phyloP scores from a whole-genome alignment of 2,888 invertebrate genomes.

The Proisotoma minuta region DNA sequence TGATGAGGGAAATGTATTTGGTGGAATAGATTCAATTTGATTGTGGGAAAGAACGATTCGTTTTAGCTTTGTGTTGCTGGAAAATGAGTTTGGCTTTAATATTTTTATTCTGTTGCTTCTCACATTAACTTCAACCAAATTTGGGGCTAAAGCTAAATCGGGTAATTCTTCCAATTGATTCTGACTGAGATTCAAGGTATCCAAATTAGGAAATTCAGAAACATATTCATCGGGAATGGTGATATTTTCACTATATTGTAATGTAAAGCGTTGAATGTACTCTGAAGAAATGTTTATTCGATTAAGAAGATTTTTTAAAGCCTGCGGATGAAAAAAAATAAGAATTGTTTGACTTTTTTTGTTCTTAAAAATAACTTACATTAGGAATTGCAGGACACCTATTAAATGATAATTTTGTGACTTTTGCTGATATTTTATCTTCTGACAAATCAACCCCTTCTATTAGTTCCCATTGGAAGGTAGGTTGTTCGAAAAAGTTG shows the following conservation, averaged over 20 bases:
- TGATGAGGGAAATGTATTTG: conserved; percentile 31
- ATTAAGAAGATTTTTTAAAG: conserved; percentile 30
- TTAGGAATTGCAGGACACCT: conserved; percentile 29
- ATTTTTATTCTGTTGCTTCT: conserved; percentile 23
- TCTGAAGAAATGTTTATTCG: conserved; percentile 30
- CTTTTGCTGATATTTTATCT: conserved; percentile 16
- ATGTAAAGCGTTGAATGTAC: conserved; percentile 14
- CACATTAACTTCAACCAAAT: conserved; percentile 26
- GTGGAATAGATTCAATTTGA: conserved; percentile 28
- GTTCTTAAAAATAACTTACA: conserved; percentile 14
- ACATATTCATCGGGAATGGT: conserved; percentile 40
- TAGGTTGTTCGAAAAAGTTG: neutral
- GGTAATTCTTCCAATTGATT: conserved; percentile 35
- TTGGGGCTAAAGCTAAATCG: conserved; percentile 24
- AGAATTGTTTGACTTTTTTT: neutral
- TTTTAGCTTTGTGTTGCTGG: conserved; percentile 22
- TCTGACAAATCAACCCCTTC: conserved; percentile 29
- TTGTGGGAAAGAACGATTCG: conserved; percentile 30
- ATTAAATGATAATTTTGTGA: conserved; percentile 19
- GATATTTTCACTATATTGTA: neutral
- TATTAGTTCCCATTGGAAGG: conserved; percentile 24
- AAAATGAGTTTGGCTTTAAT: conserved; percentile 26
- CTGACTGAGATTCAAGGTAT: conserved; percentile 23
- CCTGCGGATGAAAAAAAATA: conserved; percentile 25
- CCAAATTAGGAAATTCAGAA: conserved; percentile 30